Evolutionary conservation across 2,888 invertebrate genomes (phyloP).

Genomic region (Cacoxenus indagator): DNA sequence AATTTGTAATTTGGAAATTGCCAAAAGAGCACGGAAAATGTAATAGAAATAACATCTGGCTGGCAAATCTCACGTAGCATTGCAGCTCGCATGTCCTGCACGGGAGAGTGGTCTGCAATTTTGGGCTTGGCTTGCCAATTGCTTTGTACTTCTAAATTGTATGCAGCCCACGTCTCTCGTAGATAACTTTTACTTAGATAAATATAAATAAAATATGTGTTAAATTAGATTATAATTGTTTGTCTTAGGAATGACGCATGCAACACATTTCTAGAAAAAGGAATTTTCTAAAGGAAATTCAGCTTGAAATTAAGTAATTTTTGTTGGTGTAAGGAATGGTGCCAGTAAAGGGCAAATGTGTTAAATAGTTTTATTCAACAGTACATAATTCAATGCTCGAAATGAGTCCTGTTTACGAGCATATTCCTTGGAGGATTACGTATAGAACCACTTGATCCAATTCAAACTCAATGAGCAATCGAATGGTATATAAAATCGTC

Average conservation of each 20-base stretch:
- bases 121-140: background rate
- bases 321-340: background rate
- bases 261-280: background rate
- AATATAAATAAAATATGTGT: slow-evolving; percentile 64
- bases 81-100: too few species aligned
- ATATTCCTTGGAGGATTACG: background rate
- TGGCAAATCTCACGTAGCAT: too few species aligned
- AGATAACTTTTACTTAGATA: slow-evolving; percentile 64
- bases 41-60: too few species aligned
- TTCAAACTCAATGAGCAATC: background rate
- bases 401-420: too few species aligned
- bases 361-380: background rate
- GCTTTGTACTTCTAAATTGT: slow-evolving; percentile 8
- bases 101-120: background rate
- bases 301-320: background rate
- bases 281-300: background rate
- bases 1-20: too few species aligned
- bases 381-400: background rate
- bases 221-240: slow-evolving; percentile 64
- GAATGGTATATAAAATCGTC: background rate
- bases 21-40: too few species aligned
- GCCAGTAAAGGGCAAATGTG: too few species aligned
- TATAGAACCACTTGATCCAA: background rate
- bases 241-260: background rate
- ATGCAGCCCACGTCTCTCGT: slow-evolving; percentile 54